These are phyloP conservation scores for Fragum sueziense DNA, from an alignment of 2,888 invertebrate genomes.

Conservation along the genomic window DNA sequence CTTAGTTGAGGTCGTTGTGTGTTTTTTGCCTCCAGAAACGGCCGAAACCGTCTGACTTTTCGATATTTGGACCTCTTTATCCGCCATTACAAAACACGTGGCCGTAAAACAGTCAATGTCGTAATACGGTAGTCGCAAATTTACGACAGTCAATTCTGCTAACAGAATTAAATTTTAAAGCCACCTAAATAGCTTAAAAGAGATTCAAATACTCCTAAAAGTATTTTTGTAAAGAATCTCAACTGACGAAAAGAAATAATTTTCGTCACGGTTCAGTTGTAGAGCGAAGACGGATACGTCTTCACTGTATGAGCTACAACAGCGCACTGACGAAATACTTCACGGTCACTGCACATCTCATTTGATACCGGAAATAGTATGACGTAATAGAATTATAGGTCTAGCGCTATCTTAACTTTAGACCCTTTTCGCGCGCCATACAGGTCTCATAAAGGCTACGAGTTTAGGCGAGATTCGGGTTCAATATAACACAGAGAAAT, in stretches of 20 bases:
- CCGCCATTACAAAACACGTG: slow-evolving; percentile 19
- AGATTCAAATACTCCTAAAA: slow-evolving; percentile 14
- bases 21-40: slow-evolving; percentile 13
- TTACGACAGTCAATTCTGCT: neutral
- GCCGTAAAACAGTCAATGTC: neutral
- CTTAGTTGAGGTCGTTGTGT: neutral
- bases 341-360: slow-evolving; percentile 30
- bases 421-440: too few relatives aligned
- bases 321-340: slow-evolving; percentile 25
- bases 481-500: too few relatives aligned
- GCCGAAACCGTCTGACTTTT: slow-evolving; percentile 19
- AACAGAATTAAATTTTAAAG: slow-evolving; percentile 1
- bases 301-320: slow-evolving; percentile 17
- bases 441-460: too few relatives aligned
- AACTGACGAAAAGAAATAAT: slow-evolving; percentile 6
- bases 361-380: slow-evolving; percentile 33
- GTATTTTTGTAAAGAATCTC: slow-evolving; percentile 4
- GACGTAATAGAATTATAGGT: too few relatives aligned
- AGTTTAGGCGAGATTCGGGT: too few relatives aligned
- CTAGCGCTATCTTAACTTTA: too few relatives aligned
- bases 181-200: slow-evolving; percentile 17
- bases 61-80: slow-evolving; percentile 23
- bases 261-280: slow-evolving; percentile 5
- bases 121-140: slow-evolving; percentile 4
- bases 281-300: neutral